Percentiles rank a stretch among this genome's conserved stretches.
These are phyloP conservation scores for Chirona hameri DNA, from an alignment of 2,888 invertebrate species.

Conservation along the genomic window DNA sequence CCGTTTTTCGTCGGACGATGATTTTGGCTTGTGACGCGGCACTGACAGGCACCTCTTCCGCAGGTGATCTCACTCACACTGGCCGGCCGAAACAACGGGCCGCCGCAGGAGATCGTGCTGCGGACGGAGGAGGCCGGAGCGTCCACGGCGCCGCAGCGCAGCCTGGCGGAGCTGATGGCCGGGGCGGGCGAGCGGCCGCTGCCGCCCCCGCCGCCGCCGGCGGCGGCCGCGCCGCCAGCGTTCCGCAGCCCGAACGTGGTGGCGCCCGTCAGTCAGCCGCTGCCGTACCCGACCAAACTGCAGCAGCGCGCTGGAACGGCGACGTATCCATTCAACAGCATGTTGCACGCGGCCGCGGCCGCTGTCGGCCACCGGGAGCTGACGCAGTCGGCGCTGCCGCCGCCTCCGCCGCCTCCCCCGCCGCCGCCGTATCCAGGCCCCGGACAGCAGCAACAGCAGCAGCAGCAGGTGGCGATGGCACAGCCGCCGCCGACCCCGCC, in stretches of 20 bases:
- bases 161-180: conserved; percentile 46
- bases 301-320: conserved; percentile 50
- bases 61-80: conserved; percentile 61
- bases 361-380: conserved; percentile 65
- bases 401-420: neutral
- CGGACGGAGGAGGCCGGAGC: conserved; percentile 51
- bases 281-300: conserved; percentile 52
- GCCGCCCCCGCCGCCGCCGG: conserved; percentile 33
- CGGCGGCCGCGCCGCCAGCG: conserved; percentile 40
- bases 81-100: conserved; percentile 60
- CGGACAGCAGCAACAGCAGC: conserved; percentile 41
- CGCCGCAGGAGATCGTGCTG: conserved; percentile 63
- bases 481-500: conserved; percentile 26
- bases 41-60: conserved; percentile 31
- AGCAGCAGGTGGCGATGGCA: conserved; percentile 27
- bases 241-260: conserved; percentile 72
- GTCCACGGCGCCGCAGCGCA: conserved; percentile 43
- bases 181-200: conserved; percentile 22
- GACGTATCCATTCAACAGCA: conserved; percentile 82
- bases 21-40: neutral
- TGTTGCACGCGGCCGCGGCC: conserved; percentile 80
- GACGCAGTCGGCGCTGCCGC: conserved; percentile 31
- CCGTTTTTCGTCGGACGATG: neutral
- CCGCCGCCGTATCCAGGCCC: conserved; percentile 25
- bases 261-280: conserved; percentile 72